Evolutionary conservation across 1,140 invertebrate species (phyloP), one percentile per base, ranked within the genome.

Genomic region (Drosophila ambigua): DNA sequence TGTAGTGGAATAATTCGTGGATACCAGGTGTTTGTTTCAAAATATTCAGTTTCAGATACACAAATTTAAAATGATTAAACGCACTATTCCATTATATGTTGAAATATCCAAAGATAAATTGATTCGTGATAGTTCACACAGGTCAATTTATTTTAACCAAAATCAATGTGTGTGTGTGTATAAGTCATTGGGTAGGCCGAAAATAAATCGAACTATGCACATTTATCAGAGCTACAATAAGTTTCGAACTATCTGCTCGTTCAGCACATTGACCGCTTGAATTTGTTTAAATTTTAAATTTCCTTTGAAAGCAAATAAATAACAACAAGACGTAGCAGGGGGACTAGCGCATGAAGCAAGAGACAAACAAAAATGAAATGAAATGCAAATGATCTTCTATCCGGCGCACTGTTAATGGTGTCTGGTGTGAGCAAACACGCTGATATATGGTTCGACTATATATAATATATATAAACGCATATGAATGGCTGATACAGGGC

Each of bases 201-300:
- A 7, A 48, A 43, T 46, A 11, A 54, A 68, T 67, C 43, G 44
- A 68, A 69, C 66, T 68, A 69, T 69, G 35, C 13, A 4, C 31
- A 9, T 28, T 28, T 7, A 28, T 7, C 28, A 28, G 31, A 55
- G 67, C 66, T 49, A 55, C 31, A 41, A 45, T 63, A 55, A 55
- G 44, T 41, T 9, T 16, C 51, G 23, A 50, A 48, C 51, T 68
- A 11, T 58, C 28, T 62, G 50, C 39, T 65, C 48, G 52, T 58
- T 75, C 53, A 31, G 71, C 61, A 53, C 71, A 75, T 75, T 75
- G 61, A 75, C 72, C 71, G 48, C 54, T 43, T 75, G 49, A 75
- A 75, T 75, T 58, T 58, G 41, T 52, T 75, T 54, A 67, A 60
- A 54, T 54, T 58, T 61, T 59, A 67, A 44, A 60, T 76, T 75